phyloP scores from a whole-genome alignment of 2,888 invertebrate species.

The Mythimna albipuncta region DNA sequence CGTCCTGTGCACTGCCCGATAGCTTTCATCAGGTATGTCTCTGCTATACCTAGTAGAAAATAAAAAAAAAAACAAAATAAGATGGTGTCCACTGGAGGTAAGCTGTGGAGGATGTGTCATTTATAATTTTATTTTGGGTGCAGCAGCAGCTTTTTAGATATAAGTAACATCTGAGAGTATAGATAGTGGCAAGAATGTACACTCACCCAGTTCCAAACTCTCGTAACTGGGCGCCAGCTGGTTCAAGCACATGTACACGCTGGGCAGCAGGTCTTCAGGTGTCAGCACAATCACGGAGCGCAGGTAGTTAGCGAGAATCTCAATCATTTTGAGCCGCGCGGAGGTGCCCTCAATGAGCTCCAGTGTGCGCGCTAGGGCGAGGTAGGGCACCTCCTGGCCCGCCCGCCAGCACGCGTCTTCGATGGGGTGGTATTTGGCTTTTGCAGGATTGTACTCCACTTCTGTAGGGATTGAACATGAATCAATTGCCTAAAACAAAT shows the following conservation, averaged over 20 bases:
- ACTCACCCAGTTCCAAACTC: constrained; percentile 91
- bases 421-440: constrained; percentile 95
- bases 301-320: constrained; percentile 97
- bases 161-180: not conserved
- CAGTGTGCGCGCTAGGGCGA: constrained; percentile 97
- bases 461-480: constrained; percentile 55
- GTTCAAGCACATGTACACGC: constrained; percentile 98
- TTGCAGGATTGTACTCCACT: constrained; percentile 92
- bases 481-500: too few species aligned
- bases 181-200: not conserved
- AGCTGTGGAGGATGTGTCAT: too few species aligned
- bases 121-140: too few species aligned
- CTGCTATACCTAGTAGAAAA: constrained; percentile 96
- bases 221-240: constrained; percentile 98
- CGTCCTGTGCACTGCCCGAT: constrained; percentile 97
- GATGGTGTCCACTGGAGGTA: too few species aligned
- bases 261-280: constrained; percentile 97
- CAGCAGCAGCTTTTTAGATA: too few species aligned
- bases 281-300: constrained; percentile 96
- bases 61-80: too few species aligned
- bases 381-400: constrained; percentile 96
- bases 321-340: constrained; percentile 97
- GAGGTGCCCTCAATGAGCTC: constrained; percentile 96
- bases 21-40: constrained; percentile 98
- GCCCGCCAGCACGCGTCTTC: constrained; percentile 95